These are phyloP conservation scores for Neodontobutis hainanensis DNA, from an alignment of 2,113 vertebrate genomes.

Conservation along the genomic window DNA sequence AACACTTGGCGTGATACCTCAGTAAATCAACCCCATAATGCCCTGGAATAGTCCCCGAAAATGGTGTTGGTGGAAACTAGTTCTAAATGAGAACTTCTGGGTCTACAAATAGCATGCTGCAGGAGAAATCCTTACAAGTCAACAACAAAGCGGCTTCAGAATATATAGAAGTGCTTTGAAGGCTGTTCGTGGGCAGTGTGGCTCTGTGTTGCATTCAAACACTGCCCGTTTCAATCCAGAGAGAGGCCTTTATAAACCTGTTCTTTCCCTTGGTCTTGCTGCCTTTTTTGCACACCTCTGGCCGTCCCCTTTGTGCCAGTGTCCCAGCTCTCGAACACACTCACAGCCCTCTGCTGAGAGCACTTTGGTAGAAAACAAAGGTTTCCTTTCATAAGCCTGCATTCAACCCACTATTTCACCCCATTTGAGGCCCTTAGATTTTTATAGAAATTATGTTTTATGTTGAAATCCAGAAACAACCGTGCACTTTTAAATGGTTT, in stretches of 20 bases:
- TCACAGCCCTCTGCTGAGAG: slow-evolving; percentile 35
- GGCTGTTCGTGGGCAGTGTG: slow-evolving; percentile 27
- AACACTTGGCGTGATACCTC: no score
- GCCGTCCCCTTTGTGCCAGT: not conserved
- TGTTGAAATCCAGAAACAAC: no score
- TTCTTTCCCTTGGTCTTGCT: slow-evolving; percentile 21
- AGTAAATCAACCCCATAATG: no score
- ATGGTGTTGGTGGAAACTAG: slow-evolving; percentile 11
- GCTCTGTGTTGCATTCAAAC: slow-evolving; percentile 45
- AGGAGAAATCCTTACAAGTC: slow-evolving; percentile 27
- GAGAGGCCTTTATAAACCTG: slow-evolving; percentile 46
- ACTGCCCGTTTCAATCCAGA: slow-evolving; percentile 44
- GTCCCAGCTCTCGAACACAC: slow-evolving; percentile 13
- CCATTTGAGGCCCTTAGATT: no score
- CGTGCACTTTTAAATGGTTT: no score
- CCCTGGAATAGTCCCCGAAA: no score
- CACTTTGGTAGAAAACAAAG: slow-evolving; percentile 44
- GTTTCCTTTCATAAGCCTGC: slow-evolving; percentile 32
- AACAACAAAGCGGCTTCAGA: slow-evolving; percentile 32
- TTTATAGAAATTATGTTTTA: no score
- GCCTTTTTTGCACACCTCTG: not conserved
- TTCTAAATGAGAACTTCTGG: slow-evolving; percentile 17
- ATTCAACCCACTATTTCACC: slow-evolving; percentile 14
- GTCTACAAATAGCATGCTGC: slow-evolving; percentile 28
- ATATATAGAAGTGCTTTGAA: slow-evolving; percentile 43